Percentiles rank a stretch among this genome's conserved stretches.
phyloP scores from a whole-genome alignment of 2,888 invertebrate species.

The Gibbula magus region DNA sequence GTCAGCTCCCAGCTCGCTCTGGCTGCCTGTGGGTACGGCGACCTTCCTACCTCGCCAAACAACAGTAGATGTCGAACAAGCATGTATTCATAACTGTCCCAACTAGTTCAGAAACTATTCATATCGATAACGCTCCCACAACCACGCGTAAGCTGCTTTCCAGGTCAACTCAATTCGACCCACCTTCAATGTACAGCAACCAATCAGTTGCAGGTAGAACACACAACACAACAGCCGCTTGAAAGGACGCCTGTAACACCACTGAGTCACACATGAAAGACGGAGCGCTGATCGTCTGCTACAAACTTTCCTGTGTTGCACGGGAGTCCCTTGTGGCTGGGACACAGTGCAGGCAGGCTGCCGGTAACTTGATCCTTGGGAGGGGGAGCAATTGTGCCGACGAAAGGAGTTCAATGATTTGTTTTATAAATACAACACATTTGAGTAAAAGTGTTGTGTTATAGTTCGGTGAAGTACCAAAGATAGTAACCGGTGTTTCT shows the following conservation, averaged over 20 bases:
- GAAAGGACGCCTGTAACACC: neutral
- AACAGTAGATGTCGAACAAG: conserved; percentile 22
- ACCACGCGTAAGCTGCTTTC: conserved; percentile 12
- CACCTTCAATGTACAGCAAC: neutral
- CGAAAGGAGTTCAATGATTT: too few species aligned
- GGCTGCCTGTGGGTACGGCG: conserved; percentile 7
- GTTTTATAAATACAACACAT: too few species aligned
- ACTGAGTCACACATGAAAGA: conserved; percentile 23
- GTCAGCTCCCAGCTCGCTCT: neutral
- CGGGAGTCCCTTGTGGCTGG: neutral
- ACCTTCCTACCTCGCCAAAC: conserved; percentile 23
- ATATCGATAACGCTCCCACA: conserved; percentile 21
- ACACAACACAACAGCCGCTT: conserved; percentile 19
- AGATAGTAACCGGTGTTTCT: neutral
- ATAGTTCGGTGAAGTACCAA: neutral
- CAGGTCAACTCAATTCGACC: conserved; percentile 9
- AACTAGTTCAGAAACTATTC: conserved; percentile 12
- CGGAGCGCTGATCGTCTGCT: conserved; percentile 16
- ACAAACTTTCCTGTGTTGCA: conserved; percentile 6
- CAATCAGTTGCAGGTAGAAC: conserved; percentile 14
- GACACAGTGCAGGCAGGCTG: neutral
- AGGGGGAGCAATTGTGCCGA: neutral
- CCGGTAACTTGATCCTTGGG: neutral
- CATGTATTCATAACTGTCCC: conserved; percentile 19
- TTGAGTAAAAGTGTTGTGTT: too few species aligned